Evolutionary conservation across 2,888 invertebrate genomes (phyloP).

Genomic region (Drosophila pseudotalamancana): DNA sequence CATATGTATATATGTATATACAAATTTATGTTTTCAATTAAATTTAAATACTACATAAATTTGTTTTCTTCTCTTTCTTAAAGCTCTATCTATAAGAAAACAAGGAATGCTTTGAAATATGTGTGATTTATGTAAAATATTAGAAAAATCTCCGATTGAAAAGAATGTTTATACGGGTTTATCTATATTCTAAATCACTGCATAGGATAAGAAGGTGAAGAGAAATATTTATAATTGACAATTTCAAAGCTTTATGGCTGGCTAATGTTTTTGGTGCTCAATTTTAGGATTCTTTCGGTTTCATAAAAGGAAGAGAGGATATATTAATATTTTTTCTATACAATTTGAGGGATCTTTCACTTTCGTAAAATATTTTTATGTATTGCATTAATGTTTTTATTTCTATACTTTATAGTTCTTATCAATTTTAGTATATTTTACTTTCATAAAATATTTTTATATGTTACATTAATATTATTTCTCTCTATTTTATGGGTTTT

Average conservation of each 20-base stretch:
- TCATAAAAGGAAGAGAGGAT: no score
- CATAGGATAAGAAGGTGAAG: background rate
- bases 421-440: no score
- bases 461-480: background rate
- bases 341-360: no score
- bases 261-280: no score
- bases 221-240: background rate
- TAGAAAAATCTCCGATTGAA: background rate
- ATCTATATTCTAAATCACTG: background rate
- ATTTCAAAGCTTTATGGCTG: no score
- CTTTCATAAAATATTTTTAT: background rate
- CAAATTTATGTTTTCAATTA: constrained; percentile 25
- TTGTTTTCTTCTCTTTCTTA: constrained; percentile 2
- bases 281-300: no score
- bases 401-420: background rate
- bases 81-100: background rate
- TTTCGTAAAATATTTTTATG: background rate
- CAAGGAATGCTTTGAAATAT: constrained; percentile 1
- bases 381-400: background rate
- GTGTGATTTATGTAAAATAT: constrained; percentile 5
- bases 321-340: no score
- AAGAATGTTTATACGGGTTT: background rate
- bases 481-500: background rate
- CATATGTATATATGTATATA: background rate
- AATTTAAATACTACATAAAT: constrained; percentile 30